These are phyloP conservation scores for Adineta ricciae DNA, from an alignment of 2,888 invertebrate genomes.

Conservation along the genomic window DNA sequence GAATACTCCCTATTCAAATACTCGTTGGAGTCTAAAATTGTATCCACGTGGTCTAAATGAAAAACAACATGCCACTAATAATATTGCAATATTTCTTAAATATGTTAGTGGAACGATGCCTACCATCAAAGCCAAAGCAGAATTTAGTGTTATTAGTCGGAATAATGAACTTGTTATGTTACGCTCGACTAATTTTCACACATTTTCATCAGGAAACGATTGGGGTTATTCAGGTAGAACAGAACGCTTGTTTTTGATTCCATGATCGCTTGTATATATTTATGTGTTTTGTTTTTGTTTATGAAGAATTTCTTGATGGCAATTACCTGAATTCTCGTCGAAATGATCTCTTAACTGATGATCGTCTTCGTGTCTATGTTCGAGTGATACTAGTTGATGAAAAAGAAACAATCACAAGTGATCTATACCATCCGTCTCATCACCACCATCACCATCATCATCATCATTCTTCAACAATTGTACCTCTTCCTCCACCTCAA, in stretches of 20 bases:
- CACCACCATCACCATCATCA: neutral
- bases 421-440: neutral
- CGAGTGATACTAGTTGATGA: slow-evolving; percentile 18
- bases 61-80: neutral
- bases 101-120: slow-evolving; percentile 11
- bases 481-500: neutral
- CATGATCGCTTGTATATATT: too few species aligned
- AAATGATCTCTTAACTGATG: neutral
- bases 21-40: slow-evolving; percentile 17
- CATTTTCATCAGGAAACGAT: neutral
- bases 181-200: slow-evolving; percentile 16
- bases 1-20: slow-evolving; percentile 7
- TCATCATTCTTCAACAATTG: neutral
- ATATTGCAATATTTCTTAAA: slow-evolving; percentile 17
- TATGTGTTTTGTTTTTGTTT: neutral
- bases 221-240: slow-evolving; percentile 7
- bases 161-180: slow-evolving; percentile 19
- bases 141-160: slow-evolving; percentile 6
- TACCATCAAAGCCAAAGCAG: slow-evolving; percentile 6
- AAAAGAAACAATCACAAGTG: neutral
- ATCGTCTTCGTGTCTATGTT: slow-evolving; percentile 8
- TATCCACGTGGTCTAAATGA: slow-evolving; percentile 17
- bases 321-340: slow-evolving; percentile 17
- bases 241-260: neutral
- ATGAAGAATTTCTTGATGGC: neutral